Percentiles rank a stretch among this genome's conserved stretches.
phyloP scores from a whole-genome alignment of 2,888 invertebrate species.

The Drosophila merina region DNA sequence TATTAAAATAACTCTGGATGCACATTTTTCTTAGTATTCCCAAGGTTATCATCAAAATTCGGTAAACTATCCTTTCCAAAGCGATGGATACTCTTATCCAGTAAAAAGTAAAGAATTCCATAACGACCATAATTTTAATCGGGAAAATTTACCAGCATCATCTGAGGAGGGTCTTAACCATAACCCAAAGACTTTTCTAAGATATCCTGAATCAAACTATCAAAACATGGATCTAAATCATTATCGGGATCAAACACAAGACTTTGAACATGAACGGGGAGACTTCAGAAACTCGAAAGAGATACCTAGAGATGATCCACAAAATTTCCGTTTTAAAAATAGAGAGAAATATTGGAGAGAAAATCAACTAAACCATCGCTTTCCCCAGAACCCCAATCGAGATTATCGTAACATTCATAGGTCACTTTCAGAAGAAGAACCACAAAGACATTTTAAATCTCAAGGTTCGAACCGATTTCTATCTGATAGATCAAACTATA shows the following conservation, averaged over 20 bases:
- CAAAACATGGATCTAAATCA: not conserved
- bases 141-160: not conserved
- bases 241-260: not conserved
- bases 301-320: not conserved
- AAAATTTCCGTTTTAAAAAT: not conserved
- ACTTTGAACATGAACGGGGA: no score
- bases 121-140: not conserved
- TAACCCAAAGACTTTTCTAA: not conserved
- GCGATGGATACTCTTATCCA: not conserved
- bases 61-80: not conserved
- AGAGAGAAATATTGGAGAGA: not conserved
- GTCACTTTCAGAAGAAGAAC: no score
- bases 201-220: not conserved
- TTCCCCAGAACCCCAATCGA: no score
- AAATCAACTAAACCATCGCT: not conserved
- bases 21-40: not conserved
- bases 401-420: no score
- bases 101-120: not conserved
- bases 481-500: no score
- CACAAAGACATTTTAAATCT: no score
- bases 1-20: not conserved
- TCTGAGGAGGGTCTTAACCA: not conserved
- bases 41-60: not conserved
- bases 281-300: not conserved
- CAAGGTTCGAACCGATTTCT: no score